A percentile compares a stretch with the other conserved stretches of the same genome.
These are phyloP conservation scores for Tipula vernalis DNA, from an alignment of 2,888 invertebrate species.

Conservation along the genomic window DNA sequence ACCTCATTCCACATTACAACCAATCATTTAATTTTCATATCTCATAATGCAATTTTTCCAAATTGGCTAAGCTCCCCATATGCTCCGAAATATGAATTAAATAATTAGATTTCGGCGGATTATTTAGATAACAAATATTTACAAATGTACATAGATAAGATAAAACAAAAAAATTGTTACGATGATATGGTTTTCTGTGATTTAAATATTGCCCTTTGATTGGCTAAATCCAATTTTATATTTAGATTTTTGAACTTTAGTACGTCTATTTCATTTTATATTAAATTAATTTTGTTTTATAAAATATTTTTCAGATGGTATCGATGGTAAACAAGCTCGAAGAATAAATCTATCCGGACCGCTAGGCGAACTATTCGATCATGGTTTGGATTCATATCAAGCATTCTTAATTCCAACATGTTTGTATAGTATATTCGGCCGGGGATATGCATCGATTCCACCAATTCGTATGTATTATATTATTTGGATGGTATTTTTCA, in stretches of 20 bases:
- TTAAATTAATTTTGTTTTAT: not conserved
- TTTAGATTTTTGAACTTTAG: not conserved
- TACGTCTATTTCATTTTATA: not conserved
- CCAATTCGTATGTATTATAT: constrained; percentile 80
- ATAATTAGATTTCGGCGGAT: not conserved
- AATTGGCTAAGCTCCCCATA: not conserved
- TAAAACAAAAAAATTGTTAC: not conserved
- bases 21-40: no score
- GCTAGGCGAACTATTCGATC: constrained; percentile 95
- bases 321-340: constrained; percentile 97
- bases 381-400: constrained; percentile 95
- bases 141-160: not conserved
- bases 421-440: constrained; percentile 86
- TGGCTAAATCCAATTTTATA: not conserved
- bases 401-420: constrained; percentile 89
- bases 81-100: not conserved
- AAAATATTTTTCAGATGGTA: constrained; percentile 58
- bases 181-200: not conserved
- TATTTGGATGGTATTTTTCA: constrained; percentile 84
- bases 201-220: not conserved
- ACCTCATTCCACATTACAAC: no score
- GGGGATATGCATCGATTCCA: constrained; percentile 54
- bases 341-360: constrained; percentile 89
- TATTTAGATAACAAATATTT: not conserved
- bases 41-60: not conserved